These are phyloP conservation scores for Pygocentrus nattereri DNA, from an alignment of 2,797 vertebrate species.

Conservation along the genomic window DNA sequence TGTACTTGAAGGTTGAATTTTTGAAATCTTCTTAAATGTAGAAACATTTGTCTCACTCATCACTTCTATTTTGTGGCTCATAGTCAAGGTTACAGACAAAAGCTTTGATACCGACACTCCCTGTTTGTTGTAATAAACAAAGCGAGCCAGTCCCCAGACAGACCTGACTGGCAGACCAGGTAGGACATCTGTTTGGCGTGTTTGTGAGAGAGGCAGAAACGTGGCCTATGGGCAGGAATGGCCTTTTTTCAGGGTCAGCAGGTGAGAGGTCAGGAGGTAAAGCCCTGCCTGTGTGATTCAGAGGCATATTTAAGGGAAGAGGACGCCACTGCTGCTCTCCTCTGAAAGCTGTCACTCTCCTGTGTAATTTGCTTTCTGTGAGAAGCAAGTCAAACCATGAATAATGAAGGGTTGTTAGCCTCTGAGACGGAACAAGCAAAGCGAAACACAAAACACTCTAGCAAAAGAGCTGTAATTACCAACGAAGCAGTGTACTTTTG, in stretches of 20 bases:
- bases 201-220: conserved; percentile 38
- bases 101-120: conserved; percentile 68
- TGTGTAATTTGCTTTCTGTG: conserved; percentile 63
- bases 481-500: conserved; percentile 81
- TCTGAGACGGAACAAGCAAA: conserved; percentile 84
- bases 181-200: conserved; percentile 52
- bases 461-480: conserved; percentile 85
- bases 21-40: not conserved
- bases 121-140: conserved; percentile 73
- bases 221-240: conserved; percentile 50
- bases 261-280: conserved; percentile 77
- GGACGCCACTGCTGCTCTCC: conserved; percentile 68
- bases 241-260: conserved; percentile 82
- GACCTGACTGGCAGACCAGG: conserved; percentile 61
- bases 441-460: conserved; percentile 85
- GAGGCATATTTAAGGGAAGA: conserved; percentile 78
- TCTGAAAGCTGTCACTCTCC: conserved; percentile 83
- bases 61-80: not conserved
- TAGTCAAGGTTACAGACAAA: conserved; percentile 46
- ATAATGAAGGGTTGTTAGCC: conserved; percentile 87
- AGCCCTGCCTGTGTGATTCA: conserved; percentile 78
- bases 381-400: conserved; percentile 76
- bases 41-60: not conserved
- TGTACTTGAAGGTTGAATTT: not conserved
- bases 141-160: conserved; percentile 67